A percentile compares a stretch with the other conserved stretches of the same genome.
These are phyloP conservation scores for Aphyosemion australe DNA, from an alignment of 2,113 vertebrate species.

Conservation along the genomic window DNA sequence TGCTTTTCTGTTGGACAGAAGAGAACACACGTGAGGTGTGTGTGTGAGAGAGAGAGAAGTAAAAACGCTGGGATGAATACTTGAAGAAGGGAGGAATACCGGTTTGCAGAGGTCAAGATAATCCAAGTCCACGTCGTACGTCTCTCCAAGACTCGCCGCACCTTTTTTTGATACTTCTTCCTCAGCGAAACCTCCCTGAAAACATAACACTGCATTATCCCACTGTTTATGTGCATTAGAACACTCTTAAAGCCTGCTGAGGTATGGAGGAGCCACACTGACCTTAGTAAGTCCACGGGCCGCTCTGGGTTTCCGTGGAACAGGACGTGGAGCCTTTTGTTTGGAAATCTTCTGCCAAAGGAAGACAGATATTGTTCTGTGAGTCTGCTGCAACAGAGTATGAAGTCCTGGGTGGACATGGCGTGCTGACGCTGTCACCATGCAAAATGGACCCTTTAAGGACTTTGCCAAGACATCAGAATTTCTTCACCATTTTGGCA, in stretches of 20 bases:
- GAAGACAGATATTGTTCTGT: background rate
- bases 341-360: slow-evolving; percentile 39
- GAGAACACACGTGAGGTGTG: background rate
- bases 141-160: background rate
- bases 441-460: no score
- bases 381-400: no score
- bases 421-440: no score
- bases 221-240: no score
- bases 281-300: background rate
- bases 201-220: background rate
- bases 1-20: slow-evolving; percentile 49
- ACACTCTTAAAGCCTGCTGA: no score
- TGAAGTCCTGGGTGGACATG: no score
- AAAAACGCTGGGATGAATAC: background rate
- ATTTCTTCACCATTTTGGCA: no score
- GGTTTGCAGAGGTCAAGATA: slow-evolving; percentile 36
- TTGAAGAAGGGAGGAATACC: slow-evolving; percentile 26
- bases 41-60: no score
- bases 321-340: background rate
- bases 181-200: slow-evolving; percentile 29
- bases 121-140: slow-evolving; percentile 23
- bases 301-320: background rate
- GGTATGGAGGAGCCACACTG: no score
- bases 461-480: no score
- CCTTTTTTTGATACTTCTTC: background rate